Evolutionary conservation across 2,113 vertebrate genomes (phyloP).

Genomic region (Pogonocichla stellata): DNA sequence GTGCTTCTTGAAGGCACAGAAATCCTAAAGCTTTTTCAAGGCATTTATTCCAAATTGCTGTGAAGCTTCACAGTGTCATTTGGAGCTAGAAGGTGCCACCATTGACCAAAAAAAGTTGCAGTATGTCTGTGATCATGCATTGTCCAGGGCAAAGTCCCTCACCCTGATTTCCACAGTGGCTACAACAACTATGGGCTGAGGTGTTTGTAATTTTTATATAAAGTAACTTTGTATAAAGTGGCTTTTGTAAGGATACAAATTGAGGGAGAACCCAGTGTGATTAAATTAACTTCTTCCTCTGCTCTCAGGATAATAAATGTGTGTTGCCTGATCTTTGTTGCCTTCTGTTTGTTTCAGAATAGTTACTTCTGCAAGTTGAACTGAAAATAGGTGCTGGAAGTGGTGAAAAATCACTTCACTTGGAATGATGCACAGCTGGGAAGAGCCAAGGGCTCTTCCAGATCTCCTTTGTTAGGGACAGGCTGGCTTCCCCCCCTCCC

Average conservation of each 20-base stretch:
- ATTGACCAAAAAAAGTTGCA: neutral
- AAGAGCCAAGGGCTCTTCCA: neutral
- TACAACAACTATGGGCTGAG: accelerated
- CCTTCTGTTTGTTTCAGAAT: neutral
- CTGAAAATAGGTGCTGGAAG: neutral
- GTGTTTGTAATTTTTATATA: no score
- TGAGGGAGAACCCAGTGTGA: accelerated
- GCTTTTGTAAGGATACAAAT: neutral
- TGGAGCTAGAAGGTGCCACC: neutral
- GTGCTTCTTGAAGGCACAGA: neutral
- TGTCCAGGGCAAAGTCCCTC: neutral
- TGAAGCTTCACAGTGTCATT: neutral
- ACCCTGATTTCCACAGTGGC: accelerated
- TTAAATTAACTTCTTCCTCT: neutral
- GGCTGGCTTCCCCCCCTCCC: neutral
- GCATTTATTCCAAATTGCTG: neutral
- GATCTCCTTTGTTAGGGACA: neutral
- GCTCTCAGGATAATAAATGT: neutral
- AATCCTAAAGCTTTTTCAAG: neutral
- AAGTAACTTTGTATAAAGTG: neutral
- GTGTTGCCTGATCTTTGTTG: neutral
- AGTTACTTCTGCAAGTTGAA: neutral
- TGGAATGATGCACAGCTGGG: neutral
- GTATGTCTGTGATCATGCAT: accelerated
- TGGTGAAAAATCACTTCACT: neutral